A percentile compares a stretch with the other conserved stretches of the same genome.
Conservation (phyloP, 2,113 vertebrate genomes). For the Camelus bactrianus region DNA sequence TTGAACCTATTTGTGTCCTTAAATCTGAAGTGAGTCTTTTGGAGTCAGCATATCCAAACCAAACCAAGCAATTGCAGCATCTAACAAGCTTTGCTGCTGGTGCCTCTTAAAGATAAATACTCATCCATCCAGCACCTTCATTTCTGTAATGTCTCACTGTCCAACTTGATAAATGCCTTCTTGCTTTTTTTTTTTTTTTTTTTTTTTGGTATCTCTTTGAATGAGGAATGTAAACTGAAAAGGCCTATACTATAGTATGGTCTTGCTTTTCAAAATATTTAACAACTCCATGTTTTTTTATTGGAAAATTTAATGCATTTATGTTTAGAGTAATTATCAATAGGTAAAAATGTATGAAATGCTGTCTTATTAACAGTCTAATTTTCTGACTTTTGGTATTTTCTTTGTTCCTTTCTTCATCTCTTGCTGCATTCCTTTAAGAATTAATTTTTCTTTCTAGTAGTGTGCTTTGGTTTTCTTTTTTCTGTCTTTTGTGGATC, state of each 20-base stretch:
- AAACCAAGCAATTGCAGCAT: slow-evolving; percentile 38
- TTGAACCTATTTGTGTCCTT: background rate
- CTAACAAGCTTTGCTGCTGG: slow-evolving; percentile 71
- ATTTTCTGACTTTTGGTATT: background rate
- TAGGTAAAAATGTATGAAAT: background rate
- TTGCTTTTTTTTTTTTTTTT: slow-evolving; percentile 52
- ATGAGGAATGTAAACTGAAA: slow-evolving; percentile 91
- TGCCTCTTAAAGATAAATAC: slow-evolving; percentile 87
- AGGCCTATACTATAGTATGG: slow-evolving; percentile 57
- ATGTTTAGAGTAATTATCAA: background rate
- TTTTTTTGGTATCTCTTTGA: slow-evolving; percentile 87
- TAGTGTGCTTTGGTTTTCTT: background rate
- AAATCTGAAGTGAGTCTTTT: background rate
- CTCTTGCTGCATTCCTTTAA: background rate
- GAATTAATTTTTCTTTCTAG: background rate
- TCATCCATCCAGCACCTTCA: slow-evolving; percentile 86
- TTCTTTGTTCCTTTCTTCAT: background rate
- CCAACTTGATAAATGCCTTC: slow-evolving; percentile 88
- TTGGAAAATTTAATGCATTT: background rate
- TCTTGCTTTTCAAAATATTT: background rate
- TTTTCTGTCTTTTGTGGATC: background rate
- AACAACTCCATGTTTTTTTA: background rate
- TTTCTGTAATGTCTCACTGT: slow-evolving; percentile 89
- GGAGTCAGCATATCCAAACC: background rate
- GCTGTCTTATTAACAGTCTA: background rate